A percentile compares a stretch with the other conserved stretches of the same genome.
These are phyloP conservation scores for Montipora capitata DNA, from an alignment of 92 coral and sea anemone genomes.

Conservation along the genomic window DNA sequence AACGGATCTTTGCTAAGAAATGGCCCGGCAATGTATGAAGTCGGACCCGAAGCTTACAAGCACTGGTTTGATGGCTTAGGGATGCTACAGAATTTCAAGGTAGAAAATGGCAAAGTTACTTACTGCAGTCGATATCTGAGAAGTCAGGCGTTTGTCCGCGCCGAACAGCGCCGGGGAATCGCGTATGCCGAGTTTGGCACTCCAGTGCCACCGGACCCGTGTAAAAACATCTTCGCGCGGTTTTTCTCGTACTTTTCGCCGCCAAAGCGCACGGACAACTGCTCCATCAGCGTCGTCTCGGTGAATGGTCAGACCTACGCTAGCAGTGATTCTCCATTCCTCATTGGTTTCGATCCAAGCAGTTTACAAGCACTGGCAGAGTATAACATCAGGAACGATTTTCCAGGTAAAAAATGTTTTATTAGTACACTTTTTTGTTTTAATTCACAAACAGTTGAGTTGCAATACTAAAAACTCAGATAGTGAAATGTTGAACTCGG, in stretches of 20 bases:
- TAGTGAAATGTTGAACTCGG: too few relatives aligned
- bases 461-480: background rate
- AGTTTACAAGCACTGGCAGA: constrained; percentile 80
- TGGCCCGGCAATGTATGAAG: constrained; percentile 97
- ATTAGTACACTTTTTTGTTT: background rate
- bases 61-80: constrained; percentile 99
- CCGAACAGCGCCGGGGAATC: constrained; percentile 82
- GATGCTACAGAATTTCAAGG: constrained; percentile 88
- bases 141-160: constrained; percentile 91
- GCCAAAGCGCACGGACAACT: constrained; percentile 95
- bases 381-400: constrained; percentile 89
- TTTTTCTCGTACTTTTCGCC: constrained; percentile 95
- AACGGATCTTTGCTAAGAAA: constrained; percentile 94
- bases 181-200: constrained; percentile 97
- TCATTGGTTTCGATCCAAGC: constrained; percentile 85
- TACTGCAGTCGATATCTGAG: constrained; percentile 90
- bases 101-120: constrained; percentile 92
- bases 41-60: constrained; percentile 89
- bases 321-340: constrained; percentile 95
- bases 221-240: constrained; percentile 95
- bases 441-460: too few relatives aligned
- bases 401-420: constrained; percentile 69
- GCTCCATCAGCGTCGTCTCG: constrained; percentile 81
- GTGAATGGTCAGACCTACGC: constrained; percentile 92
- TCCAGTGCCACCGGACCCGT: constrained; percentile 95